These are phyloP conservation scores for Lates japonicus DNA, from an alignment of 2,797 vertebrate species.

Conservation along the genomic window DNA sequence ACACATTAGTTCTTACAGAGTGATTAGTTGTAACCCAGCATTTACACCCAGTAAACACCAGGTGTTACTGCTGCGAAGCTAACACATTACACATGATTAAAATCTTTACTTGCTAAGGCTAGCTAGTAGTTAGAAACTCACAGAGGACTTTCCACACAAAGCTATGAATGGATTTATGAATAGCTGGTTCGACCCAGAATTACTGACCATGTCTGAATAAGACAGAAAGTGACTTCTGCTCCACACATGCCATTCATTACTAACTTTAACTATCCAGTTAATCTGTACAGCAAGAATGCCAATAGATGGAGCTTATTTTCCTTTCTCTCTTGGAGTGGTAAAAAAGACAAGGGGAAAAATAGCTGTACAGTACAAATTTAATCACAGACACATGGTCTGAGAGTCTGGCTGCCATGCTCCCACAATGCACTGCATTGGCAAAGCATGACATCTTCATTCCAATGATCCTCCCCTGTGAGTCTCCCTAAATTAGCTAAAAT, in stretches of 20 bases:
- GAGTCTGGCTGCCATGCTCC: slow-evolving; percentile 53
- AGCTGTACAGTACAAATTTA: slow-evolving; percentile 47
- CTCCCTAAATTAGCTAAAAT: slow-evolving; percentile 67
- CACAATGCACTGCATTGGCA: slow-evolving; percentile 64
- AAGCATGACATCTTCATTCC: slow-evolving; percentile 66
- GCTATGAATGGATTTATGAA: background rate
- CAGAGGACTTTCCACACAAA: background rate
- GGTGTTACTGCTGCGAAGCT: background rate
- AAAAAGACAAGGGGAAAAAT: slow-evolving; percentile 48
- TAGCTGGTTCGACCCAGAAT: slow-evolving; percentile 18
- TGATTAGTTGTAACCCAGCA: background rate
- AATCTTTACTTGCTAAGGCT: background rate
- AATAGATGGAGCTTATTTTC: slow-evolving; percentile 55
- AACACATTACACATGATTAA: background rate
- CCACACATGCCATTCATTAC: slow-evolving; percentile 63
- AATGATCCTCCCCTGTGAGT: slow-evolving; percentile 47
- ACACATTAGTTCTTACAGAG: background rate
- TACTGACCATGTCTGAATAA: slow-evolving; percentile 18
- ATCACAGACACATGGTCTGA: slow-evolving; percentile 61
- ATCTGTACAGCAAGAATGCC: slow-evolving; percentile 44
- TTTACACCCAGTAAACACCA: background rate
- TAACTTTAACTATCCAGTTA: slow-evolving; percentile 54
- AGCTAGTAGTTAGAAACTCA: background rate
- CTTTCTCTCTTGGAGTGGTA: slow-evolving; percentile 27
- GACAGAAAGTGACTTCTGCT: slow-evolving; percentile 18